Conservation (phyloP, 2,797 vertebrate genomes). For the Lagorchestes hirsutus region DNA sequence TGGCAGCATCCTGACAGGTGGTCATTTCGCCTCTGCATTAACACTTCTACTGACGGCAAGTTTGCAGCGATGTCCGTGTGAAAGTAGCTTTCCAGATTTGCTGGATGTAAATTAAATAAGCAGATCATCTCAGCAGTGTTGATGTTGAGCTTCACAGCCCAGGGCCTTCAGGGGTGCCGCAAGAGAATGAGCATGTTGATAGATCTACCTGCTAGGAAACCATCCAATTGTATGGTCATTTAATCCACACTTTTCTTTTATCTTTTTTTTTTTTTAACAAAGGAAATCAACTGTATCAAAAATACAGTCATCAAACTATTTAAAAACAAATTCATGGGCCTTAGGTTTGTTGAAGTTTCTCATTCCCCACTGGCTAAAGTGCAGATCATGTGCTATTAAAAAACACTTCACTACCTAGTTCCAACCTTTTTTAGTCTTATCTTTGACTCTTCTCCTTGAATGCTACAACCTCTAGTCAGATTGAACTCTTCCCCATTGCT, state of each 20-base stretch:
- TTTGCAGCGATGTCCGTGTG: neutral
- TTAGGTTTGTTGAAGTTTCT: neutral
- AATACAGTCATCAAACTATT: neutral
- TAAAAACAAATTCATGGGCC: neutral
- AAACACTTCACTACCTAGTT: neutral
- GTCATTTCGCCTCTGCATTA: neutral
- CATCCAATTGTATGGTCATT: neutral
- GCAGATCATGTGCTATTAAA: neutral
- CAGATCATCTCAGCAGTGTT: neutral
- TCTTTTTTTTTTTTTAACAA: neutral
- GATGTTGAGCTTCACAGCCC: neutral
- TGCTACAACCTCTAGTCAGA: neutral
- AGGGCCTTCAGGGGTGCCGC: neutral
- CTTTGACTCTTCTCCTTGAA: neutral
- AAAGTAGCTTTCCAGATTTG: neutral
- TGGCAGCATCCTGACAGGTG: neutral
- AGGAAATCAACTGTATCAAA: neutral
- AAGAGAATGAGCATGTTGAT: neutral
- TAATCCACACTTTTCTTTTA: neutral
- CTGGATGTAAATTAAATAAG: neutral
- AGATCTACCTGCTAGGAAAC: too few relatives aligned
- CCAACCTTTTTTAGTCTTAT: neutral
- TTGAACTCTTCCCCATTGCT: neutral
- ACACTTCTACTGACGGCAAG: neutral
- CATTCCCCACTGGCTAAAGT: neutral